Base-by-base conservation (phyloP, 2,888 invertebrate species). In the Anagyrus pseudococci region DNA sequence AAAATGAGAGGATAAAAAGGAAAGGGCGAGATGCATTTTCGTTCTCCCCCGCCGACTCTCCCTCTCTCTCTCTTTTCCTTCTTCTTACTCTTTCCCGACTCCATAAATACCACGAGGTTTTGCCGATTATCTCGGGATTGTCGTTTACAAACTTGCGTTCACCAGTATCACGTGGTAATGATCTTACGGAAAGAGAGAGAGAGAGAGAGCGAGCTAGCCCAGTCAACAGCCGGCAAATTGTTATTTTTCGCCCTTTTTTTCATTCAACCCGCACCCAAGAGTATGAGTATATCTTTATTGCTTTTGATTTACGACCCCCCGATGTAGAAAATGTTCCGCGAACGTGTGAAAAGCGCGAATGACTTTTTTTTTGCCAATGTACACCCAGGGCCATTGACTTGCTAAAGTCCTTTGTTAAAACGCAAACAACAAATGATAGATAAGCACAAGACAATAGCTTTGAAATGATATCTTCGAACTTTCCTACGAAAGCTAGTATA, bases 91-190 rank as follows among this genome's bases (percentile, higher is more conserved):
- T 66, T 67, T 57, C 60, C 47, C 47, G 64, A 67, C 66, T 69
- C 69, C 67, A 71, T 71, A 71, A 71, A 71, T 70, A 71, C 67
- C 66, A 62, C 67, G 58, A 62, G 33, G 58, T 67, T 68, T 70
- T 68, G 67, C 61, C 69, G 71, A 71, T 67, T 70, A 71, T 69
- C 69, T 66, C 58, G 64, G 62, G 65, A 56, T 68, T 67, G 70
- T 66, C 68, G 66, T 68, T 70, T 69, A 68, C 68, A 67, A 69
- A 69, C 68, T 61, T 66, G 65, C 67, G 59, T 64, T 63, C 60
- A 57, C 43, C 44, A 13, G 49, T 68, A 68, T 66, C 69, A 56
- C 63, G 58, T 44, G 40, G 63, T 69, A 67, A 67, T 69, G 64
- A 69, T 68, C 68, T 67, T 44, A 56, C 48, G 61, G 41, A 56